Evolutionary conservation across 1,140 invertebrate genomes (phyloP).

Genomic region (Aphelinus atriplicis): DNA sequence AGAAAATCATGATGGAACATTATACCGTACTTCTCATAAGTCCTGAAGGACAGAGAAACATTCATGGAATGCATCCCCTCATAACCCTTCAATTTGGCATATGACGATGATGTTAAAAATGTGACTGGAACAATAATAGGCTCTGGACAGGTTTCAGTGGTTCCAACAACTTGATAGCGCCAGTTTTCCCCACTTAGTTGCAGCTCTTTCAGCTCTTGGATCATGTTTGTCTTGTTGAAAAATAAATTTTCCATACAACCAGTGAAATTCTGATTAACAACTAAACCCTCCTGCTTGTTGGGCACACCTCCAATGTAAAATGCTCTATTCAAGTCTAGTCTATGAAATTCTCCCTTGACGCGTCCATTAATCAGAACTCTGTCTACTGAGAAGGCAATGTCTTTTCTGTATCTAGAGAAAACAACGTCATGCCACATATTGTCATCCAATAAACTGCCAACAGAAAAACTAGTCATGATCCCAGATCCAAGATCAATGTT

Average conservation of each 20-base stretch:
- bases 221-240: constrained; percentile 90
- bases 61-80: constrained; percentile 80
- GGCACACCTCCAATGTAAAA: constrained; percentile 90
- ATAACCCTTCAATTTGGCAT: constrained; percentile 82
- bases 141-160: constrained; percentile 79
- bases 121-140: constrained; percentile 87
- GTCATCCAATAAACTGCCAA: constrained; percentile 94
- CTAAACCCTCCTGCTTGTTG: constrained; percentile 84
- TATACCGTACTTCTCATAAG: constrained; percentile 87
- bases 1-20: constrained; percentile 89
- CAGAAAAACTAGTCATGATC: constrained; percentile 82
- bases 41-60: constrained; percentile 89
- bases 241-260: constrained; percentile 97
- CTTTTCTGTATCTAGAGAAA: constrained; percentile 82
- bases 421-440: constrained; percentile 98
- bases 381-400: constrained; percentile 92
- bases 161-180: constrained; percentile 77
- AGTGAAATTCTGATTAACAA: constrained; percentile 90
- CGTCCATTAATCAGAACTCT: constrained; percentile 85
- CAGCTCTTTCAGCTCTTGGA: constrained; percentile 79
- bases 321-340: constrained; percentile 89
- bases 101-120: constrained; percentile 83
- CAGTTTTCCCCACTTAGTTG: constrained; percentile 75
- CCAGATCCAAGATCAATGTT: constrained; percentile 90
- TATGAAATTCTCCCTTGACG: constrained; percentile 89